phyloP scores from a whole-genome alignment of 2,888 invertebrate species.

The Opisthograptis luteolata region DNA sequence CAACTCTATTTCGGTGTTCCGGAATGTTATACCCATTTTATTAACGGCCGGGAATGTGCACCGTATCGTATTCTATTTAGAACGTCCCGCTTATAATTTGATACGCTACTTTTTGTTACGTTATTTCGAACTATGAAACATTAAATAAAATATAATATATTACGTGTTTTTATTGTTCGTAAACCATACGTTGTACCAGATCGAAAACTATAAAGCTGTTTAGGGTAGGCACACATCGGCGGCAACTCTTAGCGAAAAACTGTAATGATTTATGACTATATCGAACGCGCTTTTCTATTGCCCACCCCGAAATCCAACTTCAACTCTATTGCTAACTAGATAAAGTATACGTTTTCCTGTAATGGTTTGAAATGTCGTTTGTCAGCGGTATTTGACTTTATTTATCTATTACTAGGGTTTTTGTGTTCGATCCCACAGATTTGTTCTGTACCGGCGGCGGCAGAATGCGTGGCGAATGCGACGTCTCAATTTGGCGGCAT shows the following conservation, averaged over 20 bases:
- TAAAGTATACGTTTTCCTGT: conserved; percentile 1
- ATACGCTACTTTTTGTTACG: conserved; percentile 24
- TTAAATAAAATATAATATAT: conserved; percentile 37
- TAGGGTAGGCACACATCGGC: conserved; percentile 42
- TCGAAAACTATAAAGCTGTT: conserved; percentile 47
- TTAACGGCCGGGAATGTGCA: conserved; percentile 17
- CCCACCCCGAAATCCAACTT: background rate
- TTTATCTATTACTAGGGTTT: conserved; percentile 67
- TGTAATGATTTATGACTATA: conserved; percentile 46
- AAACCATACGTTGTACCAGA: conserved; percentile 39
- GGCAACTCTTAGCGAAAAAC: conserved; percentile 46
- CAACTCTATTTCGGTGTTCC: conserved; percentile 24
- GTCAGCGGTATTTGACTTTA: conserved; percentile 63
- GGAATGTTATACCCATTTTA: conserved; percentile 22
- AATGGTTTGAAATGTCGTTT: conserved; percentile 21
- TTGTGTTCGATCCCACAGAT: conserved; percentile 60
- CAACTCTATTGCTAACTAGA: background rate
- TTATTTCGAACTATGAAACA: conserved; percentile 24
- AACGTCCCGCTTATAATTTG: conserved; percentile 19
- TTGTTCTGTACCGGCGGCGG: conserved; percentile 44
- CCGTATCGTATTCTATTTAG: conserved; percentile 16
- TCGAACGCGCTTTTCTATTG: conserved; percentile 7
- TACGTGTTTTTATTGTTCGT: conserved; percentile 41
- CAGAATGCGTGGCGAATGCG: conserved; percentile 69
- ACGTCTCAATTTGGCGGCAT: conserved; percentile 77